phyloP scores from a whole-genome alignment of 2,888 invertebrate species.

The Pyrgus malvae region DNA sequence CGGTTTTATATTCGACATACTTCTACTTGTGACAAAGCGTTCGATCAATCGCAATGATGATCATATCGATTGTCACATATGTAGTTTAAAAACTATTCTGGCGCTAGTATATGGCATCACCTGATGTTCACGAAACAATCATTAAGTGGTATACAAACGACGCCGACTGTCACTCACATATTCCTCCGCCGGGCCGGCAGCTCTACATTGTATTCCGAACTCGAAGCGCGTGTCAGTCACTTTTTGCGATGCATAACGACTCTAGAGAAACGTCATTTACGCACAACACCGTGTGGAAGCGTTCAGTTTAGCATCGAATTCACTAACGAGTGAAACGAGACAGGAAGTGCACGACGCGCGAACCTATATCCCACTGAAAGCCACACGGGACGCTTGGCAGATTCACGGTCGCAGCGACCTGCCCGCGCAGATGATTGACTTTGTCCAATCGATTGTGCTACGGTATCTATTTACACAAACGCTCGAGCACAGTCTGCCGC shows the following conservation, averaged over 20 bases:
- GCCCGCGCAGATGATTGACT: conserved; percentile 72
- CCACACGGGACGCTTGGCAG: conserved; percentile 59
- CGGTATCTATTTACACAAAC: conserved; percentile 60
- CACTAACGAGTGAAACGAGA: conserved; percentile 33
- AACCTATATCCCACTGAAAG: conserved; percentile 47
- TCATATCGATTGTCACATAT: no score
- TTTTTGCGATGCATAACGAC: conserved; percentile 30
- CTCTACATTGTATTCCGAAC: conserved; percentile 70
- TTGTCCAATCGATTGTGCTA: conserved; percentile 68
- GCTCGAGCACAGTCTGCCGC: conserved; percentile 51
- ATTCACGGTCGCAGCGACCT: conserved; percentile 78
- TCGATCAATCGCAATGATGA: no score
- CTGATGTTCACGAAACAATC: background rate
- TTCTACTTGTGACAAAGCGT: no score
- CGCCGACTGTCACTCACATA: conserved; percentile 65
- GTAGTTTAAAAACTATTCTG: no score
- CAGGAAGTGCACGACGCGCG: conserved; percentile 69
- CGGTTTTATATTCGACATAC: background rate
- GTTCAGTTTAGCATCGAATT: conserved; percentile 15
- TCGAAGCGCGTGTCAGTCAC: conserved; percentile 48
- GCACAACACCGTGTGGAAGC: conserved; percentile 7
- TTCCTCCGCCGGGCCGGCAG: conserved; percentile 68
- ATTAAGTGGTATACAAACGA: background rate
- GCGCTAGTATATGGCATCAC: background rate
- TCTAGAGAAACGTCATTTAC: conserved; percentile 23